Percentiles rank a stretch among this genome's conserved stretches.
phyloP scores from a whole-genome alignment of 2,888 invertebrate genomes.

The Spisula solida region DNA sequence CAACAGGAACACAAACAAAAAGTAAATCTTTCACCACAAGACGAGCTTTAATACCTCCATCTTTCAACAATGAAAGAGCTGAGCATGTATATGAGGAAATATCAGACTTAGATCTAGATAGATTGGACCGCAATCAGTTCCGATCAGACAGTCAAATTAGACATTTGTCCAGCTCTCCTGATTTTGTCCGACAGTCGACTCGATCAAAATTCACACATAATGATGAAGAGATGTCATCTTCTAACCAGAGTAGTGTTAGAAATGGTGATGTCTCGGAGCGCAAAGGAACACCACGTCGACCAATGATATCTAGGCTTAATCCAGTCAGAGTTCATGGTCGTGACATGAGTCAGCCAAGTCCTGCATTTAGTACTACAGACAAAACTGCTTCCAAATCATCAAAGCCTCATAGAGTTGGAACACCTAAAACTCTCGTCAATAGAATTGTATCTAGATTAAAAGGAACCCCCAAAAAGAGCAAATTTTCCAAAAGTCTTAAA shows the following conservation, averaged over 20 bases:
- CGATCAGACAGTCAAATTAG: slow-evolving; percentile 35
- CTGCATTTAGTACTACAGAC: slow-evolving; percentile 41
- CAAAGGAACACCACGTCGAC: slow-evolving; percentile 11
- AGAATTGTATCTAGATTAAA: slow-evolving; percentile 54
- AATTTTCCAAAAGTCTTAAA: slow-evolving; percentile 31
- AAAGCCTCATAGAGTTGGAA: slow-evolving; percentile 29
- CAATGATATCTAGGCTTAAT: neutral
- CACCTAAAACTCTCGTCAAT: slow-evolving; percentile 57
- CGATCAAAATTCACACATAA: neutral
- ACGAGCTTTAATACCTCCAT: neutral
- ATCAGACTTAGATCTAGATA: neutral
- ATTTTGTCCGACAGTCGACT: slow-evolving; percentile 37
- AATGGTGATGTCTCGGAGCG: neutral
- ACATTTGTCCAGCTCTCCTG: slow-evolving; percentile 51
- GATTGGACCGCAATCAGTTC: neutral
- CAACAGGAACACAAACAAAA: slow-evolving; percentile 1
- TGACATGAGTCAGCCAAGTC: neutral
- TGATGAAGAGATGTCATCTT: neutral
- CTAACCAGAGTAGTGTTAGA: neutral
- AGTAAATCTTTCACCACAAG: neutral
- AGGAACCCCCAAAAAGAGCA: slow-evolving; percentile 40
- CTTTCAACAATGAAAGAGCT: neutral
- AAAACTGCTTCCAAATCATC: neutral
- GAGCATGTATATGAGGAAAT: slow-evolving; percentile 48
- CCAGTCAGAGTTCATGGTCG: slow-evolving; percentile 25